These are phyloP conservation scores for Eolophus roseicapilla DNA, from an alignment of 2,113 vertebrate genomes.

Conservation along the genomic window DNA sequence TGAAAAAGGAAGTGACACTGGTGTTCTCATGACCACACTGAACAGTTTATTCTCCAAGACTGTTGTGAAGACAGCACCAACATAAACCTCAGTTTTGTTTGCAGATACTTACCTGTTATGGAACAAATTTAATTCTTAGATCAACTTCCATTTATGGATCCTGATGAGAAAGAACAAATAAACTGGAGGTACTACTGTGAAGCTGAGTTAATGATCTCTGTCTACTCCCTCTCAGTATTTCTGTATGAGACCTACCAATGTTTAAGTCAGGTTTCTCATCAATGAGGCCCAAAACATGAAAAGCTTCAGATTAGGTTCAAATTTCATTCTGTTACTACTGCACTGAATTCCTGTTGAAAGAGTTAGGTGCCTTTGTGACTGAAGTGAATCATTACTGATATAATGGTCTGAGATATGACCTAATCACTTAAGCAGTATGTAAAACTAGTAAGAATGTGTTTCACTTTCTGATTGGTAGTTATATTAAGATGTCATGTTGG, in stretches of 20 bases:
- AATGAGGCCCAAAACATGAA: not conserved
- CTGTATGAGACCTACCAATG: not conserved
- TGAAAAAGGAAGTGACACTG: not conserved
- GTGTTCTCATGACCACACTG: not conserved
- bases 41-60: not conserved
- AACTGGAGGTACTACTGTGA: not conserved
- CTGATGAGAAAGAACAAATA: not conserved
- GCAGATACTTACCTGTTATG: not conserved
- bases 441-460: not conserved
- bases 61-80: not conserved
- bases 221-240: not conserved
- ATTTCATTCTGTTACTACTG: not conserved
- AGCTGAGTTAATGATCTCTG: not conserved
- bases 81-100: not conserved
- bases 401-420: not conserved
- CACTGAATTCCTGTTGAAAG: not conserved
- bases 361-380: not conserved
- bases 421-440: not conserved
- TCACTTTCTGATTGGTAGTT: not conserved
- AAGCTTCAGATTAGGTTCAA: not conserved
- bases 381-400: not conserved
- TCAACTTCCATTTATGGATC: not conserved
- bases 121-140: not conserved
- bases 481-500: not conserved
- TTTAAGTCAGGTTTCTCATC: not conserved